These are phyloP conservation scores for Teinopalpus imperialis DNA, from an alignment of 2,888 invertebrate species.

Conservation along the genomic window DNA sequence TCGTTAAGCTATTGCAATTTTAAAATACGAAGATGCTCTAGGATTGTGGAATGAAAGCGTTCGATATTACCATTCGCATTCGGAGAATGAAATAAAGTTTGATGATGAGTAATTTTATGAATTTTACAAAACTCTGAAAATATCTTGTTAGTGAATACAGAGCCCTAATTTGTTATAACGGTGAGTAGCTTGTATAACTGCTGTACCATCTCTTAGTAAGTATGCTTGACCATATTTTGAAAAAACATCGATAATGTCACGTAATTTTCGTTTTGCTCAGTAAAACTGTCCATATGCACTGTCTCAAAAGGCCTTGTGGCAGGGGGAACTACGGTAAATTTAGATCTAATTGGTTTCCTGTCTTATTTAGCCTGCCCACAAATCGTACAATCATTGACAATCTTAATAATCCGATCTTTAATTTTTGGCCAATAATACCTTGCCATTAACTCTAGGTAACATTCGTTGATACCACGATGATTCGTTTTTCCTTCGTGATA, in stretches of 20 bases:
- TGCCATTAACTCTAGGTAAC: not conserved
- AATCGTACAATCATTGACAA: slow-evolving; percentile 24
- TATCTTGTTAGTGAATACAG: slow-evolving; percentile 35
- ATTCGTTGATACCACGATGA: too few relatives aligned
- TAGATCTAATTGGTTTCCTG: slow-evolving; percentile 30
- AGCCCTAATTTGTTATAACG: slow-evolving; percentile 31
- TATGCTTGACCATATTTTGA: slow-evolving; percentile 20
- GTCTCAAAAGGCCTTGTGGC: slow-evolving; percentile 30
- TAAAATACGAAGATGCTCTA: slow-evolving; percentile 29
- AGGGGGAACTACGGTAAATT: slow-evolving; percentile 28
- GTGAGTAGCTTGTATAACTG: not conserved
- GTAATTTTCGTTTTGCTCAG: slow-evolving; percentile 21
- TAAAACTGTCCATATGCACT: slow-evolving; percentile 29
- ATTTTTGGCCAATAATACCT: not conserved
- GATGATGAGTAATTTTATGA: slow-evolving; percentile 30
- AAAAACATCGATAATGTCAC: slow-evolving; percentile 25
- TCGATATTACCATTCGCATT: slow-evolving; percentile 31
- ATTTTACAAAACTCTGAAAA: slow-evolving; percentile 28
- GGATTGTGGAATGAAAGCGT: slow-evolving; percentile 23
- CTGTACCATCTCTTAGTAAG: slow-evolving; percentile 5
- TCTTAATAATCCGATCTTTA: not conserved
- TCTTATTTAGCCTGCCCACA: slow-evolving; percentile 32
- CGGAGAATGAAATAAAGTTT: slow-evolving; percentile 24
- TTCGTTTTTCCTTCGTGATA: slow-evolving; percentile 33
- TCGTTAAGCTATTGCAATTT: too few relatives aligned